Evolutionary conservation across 2,888 invertebrate genomes (phyloP).

Genomic region (Pammene fasciana): DNA sequence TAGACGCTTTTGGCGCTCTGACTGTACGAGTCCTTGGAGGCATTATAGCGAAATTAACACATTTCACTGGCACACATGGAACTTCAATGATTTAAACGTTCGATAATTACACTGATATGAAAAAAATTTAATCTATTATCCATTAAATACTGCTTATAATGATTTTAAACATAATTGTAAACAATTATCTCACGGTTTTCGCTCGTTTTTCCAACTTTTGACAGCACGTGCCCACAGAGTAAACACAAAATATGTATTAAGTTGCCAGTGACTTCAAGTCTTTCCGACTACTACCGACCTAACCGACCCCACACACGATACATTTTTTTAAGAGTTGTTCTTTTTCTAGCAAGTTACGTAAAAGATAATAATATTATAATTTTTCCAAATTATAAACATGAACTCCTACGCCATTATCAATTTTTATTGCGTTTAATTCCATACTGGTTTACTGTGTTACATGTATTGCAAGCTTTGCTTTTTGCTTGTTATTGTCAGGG

Average conservation of each 20-base stretch:
- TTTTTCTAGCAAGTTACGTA: no score
- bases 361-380: no score
- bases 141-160: conserved; percentile 5
- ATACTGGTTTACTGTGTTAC: not conserved
- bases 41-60: conserved; percentile 58
- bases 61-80: conserved; percentile 14
- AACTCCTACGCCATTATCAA: not conserved
- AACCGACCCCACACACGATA: no score
- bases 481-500: not conserved
- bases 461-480: conserved; percentile 12
- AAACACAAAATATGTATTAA: not conserved
- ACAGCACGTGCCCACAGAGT: conserved; percentile 19
- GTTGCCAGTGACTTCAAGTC: conserved; percentile 22
- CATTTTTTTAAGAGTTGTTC: no score
- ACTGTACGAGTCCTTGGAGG: conserved; percentile 66
- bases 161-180: conserved; percentile 25
- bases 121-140: conserved; percentile 1
- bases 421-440: not conserved
- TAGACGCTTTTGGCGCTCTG: conserved; percentile 59
- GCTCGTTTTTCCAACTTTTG: conserved; percentile 59
- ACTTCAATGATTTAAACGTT: not conserved
- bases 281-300: no score
- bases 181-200: conserved; percentile 52
- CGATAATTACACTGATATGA: not conserved
- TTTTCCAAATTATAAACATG: no score